Evolutionary conservation across 2,888 invertebrate species (phyloP).

Genomic region (Chirona hameri): DNA sequence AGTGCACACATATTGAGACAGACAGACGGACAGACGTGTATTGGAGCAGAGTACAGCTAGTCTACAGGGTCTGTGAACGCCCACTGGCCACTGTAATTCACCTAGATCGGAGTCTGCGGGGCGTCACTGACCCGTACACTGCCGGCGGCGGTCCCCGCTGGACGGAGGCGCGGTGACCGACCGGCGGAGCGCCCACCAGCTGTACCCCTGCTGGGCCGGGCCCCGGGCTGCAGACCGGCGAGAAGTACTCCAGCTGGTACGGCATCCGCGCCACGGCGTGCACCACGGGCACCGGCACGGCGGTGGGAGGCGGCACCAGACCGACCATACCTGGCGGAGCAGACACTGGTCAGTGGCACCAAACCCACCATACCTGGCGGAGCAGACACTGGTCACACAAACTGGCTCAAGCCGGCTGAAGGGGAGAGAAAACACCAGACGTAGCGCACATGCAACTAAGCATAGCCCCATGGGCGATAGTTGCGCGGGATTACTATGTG

Average conservation of each 20-base stretch:
- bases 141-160: not conserved
- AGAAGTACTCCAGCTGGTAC: slow-evolving; percentile 9
- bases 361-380: not conserved
- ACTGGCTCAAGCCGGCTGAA: no score
- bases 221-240: not conserved
- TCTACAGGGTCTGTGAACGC: no score
- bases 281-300: not conserved
- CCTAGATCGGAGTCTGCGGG: not conserved
- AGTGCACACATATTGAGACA: no score
- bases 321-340: not conserved
- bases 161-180: not conserved
- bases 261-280: slow-evolving; percentile 24
- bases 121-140: not conserved
- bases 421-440: no score
- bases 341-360: not conserved
- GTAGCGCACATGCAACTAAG: no score
- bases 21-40: no score
- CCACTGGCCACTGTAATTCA: no score
- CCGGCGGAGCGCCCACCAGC: not conserved
- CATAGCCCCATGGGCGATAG: no score
- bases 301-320: not conserved
- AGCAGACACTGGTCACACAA: not conserved
- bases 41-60: no score
- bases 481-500: no score
- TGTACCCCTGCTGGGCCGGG: not conserved